Conservation (phyloP, 37 sponge, comb jelly and placozoan genomes). For the Cliona cf. orientalis region DNA sequence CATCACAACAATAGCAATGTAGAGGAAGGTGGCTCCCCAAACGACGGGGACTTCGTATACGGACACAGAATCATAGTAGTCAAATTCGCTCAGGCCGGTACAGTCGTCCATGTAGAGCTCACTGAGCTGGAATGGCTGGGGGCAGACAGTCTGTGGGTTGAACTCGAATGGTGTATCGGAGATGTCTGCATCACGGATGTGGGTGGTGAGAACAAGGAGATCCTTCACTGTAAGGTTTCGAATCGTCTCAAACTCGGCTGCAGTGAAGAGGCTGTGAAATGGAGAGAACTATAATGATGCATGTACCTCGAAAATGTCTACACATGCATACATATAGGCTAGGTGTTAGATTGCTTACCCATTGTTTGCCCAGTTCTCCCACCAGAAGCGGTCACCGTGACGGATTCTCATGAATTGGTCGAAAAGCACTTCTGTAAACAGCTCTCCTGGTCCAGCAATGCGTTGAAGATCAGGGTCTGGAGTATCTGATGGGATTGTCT, state of each 20-base stretch:
- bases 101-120: constrained; percentile 92
- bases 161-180: constrained; percentile 68
- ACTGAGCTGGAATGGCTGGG: constrained; percentile 87
- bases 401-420: constrained; percentile 96
- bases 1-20: constrained; percentile 53
- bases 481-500: constrained; percentile 63
- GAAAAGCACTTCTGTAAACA: constrained; percentile 83
- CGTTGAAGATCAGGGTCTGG: background rate
- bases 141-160: constrained; percentile 47
- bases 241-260: constrained; percentile 72
- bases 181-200: constrained; percentile 54
- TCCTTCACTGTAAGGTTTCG: constrained; percentile 55
- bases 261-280: constrained; percentile 77
- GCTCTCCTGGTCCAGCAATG: constrained; percentile 79
- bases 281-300: no score
- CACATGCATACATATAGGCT: background rate
- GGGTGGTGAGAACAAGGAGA: constrained; percentile 56
- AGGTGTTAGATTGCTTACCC: constrained; percentile 38
- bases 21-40: constrained; percentile 78
- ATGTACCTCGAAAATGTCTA: background rate
- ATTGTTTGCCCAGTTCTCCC: constrained; percentile 78
- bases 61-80: constrained; percentile 74
- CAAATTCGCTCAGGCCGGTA: constrained; percentile 56
- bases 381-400: constrained; percentile 96
- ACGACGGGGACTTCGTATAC: constrained; percentile 67